A percentile compares a stretch with the other conserved stretches of the same genome.
These are phyloP conservation scores for Muschampia plurimacula DNA, from an alignment of 2,888 invertebrate species.

Conservation along the genomic window DNA sequence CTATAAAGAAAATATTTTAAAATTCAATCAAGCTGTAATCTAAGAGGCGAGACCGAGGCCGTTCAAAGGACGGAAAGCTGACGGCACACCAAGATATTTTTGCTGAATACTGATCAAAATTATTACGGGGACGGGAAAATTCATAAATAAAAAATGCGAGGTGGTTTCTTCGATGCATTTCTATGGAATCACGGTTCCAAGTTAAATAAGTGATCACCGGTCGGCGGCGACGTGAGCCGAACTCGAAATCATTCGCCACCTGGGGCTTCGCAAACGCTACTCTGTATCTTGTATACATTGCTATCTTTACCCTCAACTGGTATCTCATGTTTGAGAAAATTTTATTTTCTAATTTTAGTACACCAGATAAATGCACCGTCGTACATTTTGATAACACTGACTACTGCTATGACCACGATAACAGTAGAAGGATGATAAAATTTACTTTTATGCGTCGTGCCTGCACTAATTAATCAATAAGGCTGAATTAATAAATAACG, in stretches of 20 bases:
- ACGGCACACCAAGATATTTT: constrained; percentile 65
- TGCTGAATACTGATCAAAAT: constrained; percentile 78
- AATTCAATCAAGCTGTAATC: constrained; percentile 69
- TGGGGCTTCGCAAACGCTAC: constrained; percentile 51
- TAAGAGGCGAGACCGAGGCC: constrained; percentile 56
- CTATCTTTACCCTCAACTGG: constrained; percentile 21
- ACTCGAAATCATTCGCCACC: constrained; percentile 61
- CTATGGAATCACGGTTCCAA: constrained; percentile 78
- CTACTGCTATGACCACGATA: background rate
- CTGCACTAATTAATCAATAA: constrained; percentile 7
- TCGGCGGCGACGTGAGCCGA: constrained; percentile 71
- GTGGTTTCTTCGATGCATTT: constrained; percentile 71
- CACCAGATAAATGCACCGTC: background rate
- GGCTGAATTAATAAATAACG: constrained; percentile 22
- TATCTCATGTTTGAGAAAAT: constrained; percentile 8
- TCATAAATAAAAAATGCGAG: constrained; percentile 79
- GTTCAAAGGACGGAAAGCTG: constrained; percentile 58
- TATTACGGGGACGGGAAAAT: constrained; percentile 73
- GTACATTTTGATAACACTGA: constrained; percentile 6
- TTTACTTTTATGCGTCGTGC: background rate
- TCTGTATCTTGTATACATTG: constrained; percentile 28
- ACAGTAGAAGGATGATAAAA: constrained; percentile 2
- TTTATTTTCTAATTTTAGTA: constrained; percentile 15
- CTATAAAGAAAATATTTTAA: constrained; percentile 53
- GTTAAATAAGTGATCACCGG: constrained; percentile 84